These are phyloP conservation scores for Rhagoletis zephyria DNA, from an alignment of 1,140 invertebrate species.

Conservation along the genomic window DNA sequence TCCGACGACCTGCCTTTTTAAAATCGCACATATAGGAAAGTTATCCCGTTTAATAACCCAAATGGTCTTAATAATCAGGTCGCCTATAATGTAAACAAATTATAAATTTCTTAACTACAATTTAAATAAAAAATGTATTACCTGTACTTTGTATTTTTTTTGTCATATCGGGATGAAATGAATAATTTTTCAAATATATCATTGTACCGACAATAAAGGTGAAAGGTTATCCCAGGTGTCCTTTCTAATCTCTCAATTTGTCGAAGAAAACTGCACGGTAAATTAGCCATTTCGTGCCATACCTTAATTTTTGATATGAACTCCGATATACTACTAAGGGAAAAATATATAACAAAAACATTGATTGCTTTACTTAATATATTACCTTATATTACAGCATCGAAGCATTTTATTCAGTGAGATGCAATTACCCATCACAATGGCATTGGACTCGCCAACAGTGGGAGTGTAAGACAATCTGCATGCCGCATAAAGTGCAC, in stretches of 20 bases:
- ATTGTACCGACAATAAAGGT: conserved; percentile 94
- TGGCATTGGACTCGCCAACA: conserved; percentile 79
- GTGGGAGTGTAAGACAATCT: conserved; percentile 86
- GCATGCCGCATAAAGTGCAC: conserved; percentile 93
- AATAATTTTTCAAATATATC: conserved; percentile 91
- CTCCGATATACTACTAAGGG: conserved; percentile 83
- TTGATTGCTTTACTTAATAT: neutral
- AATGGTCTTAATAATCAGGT: no score
- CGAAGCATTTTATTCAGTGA: conserved; percentile 90
- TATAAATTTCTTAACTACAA: no score
- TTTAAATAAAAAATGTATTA: conserved; percentile 60
- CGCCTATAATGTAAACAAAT: no score
- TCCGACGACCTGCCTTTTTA: no score
- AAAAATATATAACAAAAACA: neutral
- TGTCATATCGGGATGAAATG: conserved; percentile 76
- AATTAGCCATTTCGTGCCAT: conserved; percentile 95
- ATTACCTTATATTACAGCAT: conserved; percentile 88
- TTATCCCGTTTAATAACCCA: no score
- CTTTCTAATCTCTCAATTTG: conserved; percentile 90
- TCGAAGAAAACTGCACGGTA: conserved; percentile 86
- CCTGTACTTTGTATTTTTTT: conserved; percentile 82
- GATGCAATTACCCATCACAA: conserved; percentile 92
- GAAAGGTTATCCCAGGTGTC: conserved; percentile 95
- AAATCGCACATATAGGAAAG: no score
- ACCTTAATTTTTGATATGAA: conserved; percentile 97